phyloP scores from a whole-genome alignment of 2,888 invertebrate genomes.

The Tholera decimalis region DNA sequence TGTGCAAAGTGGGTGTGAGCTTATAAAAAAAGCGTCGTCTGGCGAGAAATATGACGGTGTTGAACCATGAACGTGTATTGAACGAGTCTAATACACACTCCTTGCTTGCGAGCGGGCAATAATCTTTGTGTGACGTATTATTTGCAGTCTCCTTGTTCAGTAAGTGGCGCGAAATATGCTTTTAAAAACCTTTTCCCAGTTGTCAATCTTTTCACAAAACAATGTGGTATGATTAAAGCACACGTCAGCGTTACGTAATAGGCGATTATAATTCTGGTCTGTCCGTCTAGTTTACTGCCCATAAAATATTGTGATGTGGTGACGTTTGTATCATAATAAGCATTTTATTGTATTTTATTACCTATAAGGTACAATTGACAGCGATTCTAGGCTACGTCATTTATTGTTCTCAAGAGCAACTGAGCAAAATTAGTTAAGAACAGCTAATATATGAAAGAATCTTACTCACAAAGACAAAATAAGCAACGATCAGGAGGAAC shows the following conservation, averaged over 20 bases:
- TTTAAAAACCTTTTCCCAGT: slow-evolving; percentile 1
- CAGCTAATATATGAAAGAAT: not conserved
- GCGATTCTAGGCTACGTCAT: not conserved
- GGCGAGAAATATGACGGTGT: slow-evolving; percentile 60
- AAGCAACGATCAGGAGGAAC: not conserved
- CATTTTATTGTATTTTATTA: too few relatives aligned
- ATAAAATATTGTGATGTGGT: too few relatives aligned
- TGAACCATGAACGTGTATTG: slow-evolving; percentile 59
- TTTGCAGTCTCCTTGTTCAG: slow-evolving; percentile 33
- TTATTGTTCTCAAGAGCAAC: not conserved
- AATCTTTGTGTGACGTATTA: slow-evolving; percentile 61
- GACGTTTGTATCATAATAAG: too few relatives aligned
- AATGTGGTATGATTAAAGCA: too few relatives aligned
- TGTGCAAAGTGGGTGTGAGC: slow-evolving; percentile 78
- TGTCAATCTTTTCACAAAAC: slow-evolving; percentile 1
- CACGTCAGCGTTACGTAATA: too few relatives aligned
- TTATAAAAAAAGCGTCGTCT: slow-evolving; percentile 79
- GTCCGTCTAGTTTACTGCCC: not conserved
- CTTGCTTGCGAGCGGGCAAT: slow-evolving; percentile 64
- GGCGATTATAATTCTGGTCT: not conserved
- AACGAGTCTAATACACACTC: slow-evolving; percentile 65
- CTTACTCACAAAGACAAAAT: not conserved
- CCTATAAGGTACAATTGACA: not conserved
- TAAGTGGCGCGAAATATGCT: slow-evolving; percentile 28
- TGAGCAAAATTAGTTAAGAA: not conserved